Evolutionary conservation across 1,140 invertebrate genomes (phyloP), one percentile per base, ranked within the genome.

Genomic region (Steinernema feltiae): DNA sequence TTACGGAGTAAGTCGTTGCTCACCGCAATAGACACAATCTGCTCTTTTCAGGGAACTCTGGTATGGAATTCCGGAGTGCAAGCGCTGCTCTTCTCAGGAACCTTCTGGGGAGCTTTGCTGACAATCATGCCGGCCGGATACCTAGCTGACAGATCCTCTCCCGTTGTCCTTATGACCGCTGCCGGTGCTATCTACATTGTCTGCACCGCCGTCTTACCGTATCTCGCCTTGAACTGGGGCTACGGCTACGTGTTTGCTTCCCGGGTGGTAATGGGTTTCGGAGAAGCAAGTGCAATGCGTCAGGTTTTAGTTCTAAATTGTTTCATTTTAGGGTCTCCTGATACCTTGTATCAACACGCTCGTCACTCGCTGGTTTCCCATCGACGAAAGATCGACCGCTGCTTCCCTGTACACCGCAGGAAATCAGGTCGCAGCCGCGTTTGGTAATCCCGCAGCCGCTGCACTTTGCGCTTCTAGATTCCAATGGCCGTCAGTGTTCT

Each of bases 401-500:
- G 74, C 79, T 30, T 74, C 81, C n/a, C 69, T 81, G 1, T 81
- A 79, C 69, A 81, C 80, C 18, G 78, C 76, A 29, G 80, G 80
- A 41, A 82, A 82, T 70, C 76, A 77, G 41, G 31, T 81, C 21
- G 80, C 80, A 30, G 80, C 69, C 53, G 72, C 74, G 21, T 76
- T 48, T 29, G 78, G 78, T 12, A 70, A 73, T 17, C 81, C 81
- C 17, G 46, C 73, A 0, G 74, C 80, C 7, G 81, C 80, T 12
- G 74, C 74, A 1, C 70, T 82, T 24, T 82, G 81, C 71, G 74
- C 48, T 27, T 78, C 73, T 53, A 70, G 41, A n/a, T 82, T 75
- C n/a, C 53, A 72, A 48, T 82, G 81, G 81, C 81, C 80, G 17
- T 35, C 80, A 1, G 81, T 82, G 18, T 82, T 82, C 35, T 82